A percentile compares a stretch with the other conserved stretches of the same genome.
Conservation (phyloP, 2,113 vertebrate genomes). For the Balaeniceps rex region DNA sequence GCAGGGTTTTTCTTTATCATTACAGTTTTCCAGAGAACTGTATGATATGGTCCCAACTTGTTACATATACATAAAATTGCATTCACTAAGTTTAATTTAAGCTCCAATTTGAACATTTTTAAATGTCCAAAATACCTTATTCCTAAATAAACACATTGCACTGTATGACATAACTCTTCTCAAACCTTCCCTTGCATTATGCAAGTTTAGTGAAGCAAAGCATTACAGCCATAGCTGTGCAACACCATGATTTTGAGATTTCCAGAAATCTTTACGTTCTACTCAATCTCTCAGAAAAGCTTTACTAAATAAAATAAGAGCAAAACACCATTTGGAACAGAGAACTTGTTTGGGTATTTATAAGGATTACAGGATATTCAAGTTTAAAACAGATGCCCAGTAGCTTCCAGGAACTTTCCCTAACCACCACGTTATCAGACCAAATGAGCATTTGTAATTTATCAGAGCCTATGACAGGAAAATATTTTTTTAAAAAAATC, state of each 20-base stretch:
- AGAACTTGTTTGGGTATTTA: neutral
- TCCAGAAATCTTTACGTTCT: neutral
- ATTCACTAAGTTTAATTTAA: neutral
- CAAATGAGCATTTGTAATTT: neutral
- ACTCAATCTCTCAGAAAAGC: neutral
- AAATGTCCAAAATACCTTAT: neutral
- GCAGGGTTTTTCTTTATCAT: neutral
- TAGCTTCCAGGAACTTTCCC: neutral
- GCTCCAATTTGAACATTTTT: neutral
- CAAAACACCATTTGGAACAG: neutral
- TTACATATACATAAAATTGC: neutral
- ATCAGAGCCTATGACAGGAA: neutral
- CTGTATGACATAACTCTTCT: neutral
- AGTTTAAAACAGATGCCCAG: neutral
- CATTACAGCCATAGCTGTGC: neutral
- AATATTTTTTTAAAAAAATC: neutral
- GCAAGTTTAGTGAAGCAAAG: neutral
- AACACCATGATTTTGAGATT: neutral
- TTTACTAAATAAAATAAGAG: neutral
- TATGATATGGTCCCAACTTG: neutral
- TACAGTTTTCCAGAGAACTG: neutral
- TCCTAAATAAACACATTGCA: fast-evolving
- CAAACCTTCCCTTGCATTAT: neutral
- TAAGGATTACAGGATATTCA: neutral
- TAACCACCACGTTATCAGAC: neutral